Percentiles rank a stretch among this genome's conserved stretches.
Conservation (phyloP, 2,113 vertebrate genomes). For the Nanorana parkeri region DNA sequence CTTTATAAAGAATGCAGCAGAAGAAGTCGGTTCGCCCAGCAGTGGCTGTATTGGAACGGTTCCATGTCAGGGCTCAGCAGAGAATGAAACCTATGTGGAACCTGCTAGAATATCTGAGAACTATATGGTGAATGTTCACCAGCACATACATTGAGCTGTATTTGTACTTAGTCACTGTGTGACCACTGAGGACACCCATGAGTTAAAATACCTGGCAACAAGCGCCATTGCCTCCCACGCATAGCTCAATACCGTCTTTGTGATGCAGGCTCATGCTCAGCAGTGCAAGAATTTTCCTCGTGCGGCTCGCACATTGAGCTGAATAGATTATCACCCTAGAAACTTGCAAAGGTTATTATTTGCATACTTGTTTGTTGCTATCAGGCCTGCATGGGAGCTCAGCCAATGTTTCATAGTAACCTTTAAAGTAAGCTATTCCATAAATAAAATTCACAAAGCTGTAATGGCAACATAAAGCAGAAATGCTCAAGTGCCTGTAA, state of each 20-base stretch:
- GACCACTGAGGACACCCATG: not conserved
- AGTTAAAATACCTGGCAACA: slow-evolving; percentile 32
- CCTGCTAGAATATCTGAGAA: too few relatives aligned
- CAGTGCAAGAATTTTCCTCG: slow-evolving; percentile 40
- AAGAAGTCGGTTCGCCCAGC: too few relatives aligned
- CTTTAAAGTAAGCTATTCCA: not conserved
- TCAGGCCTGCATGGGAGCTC: not conserved
- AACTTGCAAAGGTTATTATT: slow-evolving; percentile 43
- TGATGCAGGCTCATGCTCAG: not conserved
- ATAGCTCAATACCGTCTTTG: slow-evolving; percentile 33
- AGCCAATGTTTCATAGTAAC: slow-evolving; percentile 21
- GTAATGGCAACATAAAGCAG: too few relatives aligned
- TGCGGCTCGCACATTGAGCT: slow-evolving; percentile 5
- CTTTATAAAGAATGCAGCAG: too few relatives aligned
- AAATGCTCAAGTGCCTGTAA: too few relatives aligned
- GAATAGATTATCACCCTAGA: slow-evolving; percentile 47
- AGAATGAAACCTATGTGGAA: too few relatives aligned
- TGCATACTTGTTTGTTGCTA: slow-evolving; percentile 22
- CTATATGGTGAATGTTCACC: too few relatives aligned
- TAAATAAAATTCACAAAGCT: too few relatives aligned
- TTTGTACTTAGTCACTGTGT: too few relatives aligned
- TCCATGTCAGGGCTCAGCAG: too few relatives aligned
- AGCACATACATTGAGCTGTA: too few relatives aligned
- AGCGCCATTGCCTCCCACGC: slow-evolving; percentile 20
- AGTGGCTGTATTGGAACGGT: too few relatives aligned